phyloP scores from a whole-genome alignment of 1,140 invertebrate genomes.

The Drosophila kikkawai region DNA sequence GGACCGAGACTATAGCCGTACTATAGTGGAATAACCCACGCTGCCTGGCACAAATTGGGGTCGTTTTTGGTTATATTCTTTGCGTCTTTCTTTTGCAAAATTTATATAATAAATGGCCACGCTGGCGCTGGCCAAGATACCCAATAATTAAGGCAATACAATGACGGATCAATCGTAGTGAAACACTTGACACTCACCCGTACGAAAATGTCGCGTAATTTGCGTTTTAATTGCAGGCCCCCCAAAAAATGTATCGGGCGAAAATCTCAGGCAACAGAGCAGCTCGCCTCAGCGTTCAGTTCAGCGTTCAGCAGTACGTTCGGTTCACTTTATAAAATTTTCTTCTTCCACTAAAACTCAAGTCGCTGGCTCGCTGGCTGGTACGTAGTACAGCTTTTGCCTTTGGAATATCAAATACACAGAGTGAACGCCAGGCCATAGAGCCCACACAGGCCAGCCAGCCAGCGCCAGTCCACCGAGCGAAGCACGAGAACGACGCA shows the following conservation, averaged over 20 bases:
- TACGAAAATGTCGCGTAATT: slow-evolving; percentile 78
- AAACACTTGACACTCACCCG: slow-evolving; percentile 79
- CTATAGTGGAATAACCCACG: slow-evolving; percentile 31
- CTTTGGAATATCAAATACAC: slow-evolving; percentile 83
- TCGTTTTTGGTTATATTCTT: slow-evolving; percentile 64
- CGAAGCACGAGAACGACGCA: slow-evolving; percentile 70
- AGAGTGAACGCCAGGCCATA: slow-evolving; percentile 71
- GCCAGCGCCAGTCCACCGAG: slow-evolving; percentile 32
- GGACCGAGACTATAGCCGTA: slow-evolving; percentile 13
- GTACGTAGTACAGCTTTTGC: slow-evolving; percentile 76
- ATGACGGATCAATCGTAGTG: slow-evolving; percentile 77
- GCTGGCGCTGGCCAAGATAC: slow-evolving; percentile 53
- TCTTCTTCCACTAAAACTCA: slow-evolving; percentile 77
- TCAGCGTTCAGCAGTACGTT: slow-evolving; percentile 13
- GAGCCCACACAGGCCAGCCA: slow-evolving; percentile 45
- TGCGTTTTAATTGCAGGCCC: slow-evolving; percentile 67
- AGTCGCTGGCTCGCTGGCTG: slow-evolving; percentile 43
- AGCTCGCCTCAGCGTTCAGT: slow-evolving; percentile 19
- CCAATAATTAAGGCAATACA: slow-evolving; percentile 46
- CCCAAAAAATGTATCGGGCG: slow-evolving; percentile 21
- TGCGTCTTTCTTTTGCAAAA: slow-evolving; percentile 50
- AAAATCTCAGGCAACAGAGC: slow-evolving; percentile 16
- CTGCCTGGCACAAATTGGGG: slow-evolving; percentile 59
- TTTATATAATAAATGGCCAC: slow-evolving; percentile 81
- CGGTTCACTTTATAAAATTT: slow-evolving; percentile 79